These are phyloP conservation scores for Podilymbus podiceps DNA, from an alignment of 2,113 vertebrate genomes.

Conservation along the genomic window DNA sequence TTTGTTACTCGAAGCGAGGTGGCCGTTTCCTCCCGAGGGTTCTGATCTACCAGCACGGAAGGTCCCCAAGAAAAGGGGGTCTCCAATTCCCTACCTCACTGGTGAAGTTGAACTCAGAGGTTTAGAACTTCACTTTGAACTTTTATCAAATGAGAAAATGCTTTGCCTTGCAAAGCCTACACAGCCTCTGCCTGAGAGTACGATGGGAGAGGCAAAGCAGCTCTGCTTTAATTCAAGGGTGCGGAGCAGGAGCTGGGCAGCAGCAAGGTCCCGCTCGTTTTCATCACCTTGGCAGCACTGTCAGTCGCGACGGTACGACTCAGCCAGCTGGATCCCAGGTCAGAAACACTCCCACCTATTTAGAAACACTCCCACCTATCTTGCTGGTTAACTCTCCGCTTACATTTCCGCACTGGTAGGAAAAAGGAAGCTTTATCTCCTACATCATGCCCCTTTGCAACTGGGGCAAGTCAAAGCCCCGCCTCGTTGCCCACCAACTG, in stretches of 20 bases:
- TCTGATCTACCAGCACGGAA: background rate
- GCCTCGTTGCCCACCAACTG: background rate
- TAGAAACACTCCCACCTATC: background rate
- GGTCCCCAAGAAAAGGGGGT: background rate
- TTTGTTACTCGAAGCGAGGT: background rate
- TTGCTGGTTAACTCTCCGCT: background rate
- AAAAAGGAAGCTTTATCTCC: too few relatives aligned
- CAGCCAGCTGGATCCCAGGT: background rate
- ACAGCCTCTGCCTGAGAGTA: background rate
- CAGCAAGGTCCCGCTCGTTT: background rate
- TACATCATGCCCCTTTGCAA: background rate
- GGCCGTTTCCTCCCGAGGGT: background rate
- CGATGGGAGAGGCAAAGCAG: background rate
- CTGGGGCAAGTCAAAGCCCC: background rate
- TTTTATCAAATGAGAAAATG: accelerated
- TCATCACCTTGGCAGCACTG: background rate
- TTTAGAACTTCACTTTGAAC: background rate
- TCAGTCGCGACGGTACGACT: background rate
- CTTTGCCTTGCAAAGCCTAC: background rate
- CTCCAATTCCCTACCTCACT: background rate
- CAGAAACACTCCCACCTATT: background rate
- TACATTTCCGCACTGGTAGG: background rate
- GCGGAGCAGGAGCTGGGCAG: background rate
- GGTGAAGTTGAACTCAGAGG: background rate
- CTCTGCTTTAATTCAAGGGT: background rate